Evolutionary conservation across 2,888 invertebrate genomes (phyloP).

Genomic region (Drosophila meridionalis): DNA sequence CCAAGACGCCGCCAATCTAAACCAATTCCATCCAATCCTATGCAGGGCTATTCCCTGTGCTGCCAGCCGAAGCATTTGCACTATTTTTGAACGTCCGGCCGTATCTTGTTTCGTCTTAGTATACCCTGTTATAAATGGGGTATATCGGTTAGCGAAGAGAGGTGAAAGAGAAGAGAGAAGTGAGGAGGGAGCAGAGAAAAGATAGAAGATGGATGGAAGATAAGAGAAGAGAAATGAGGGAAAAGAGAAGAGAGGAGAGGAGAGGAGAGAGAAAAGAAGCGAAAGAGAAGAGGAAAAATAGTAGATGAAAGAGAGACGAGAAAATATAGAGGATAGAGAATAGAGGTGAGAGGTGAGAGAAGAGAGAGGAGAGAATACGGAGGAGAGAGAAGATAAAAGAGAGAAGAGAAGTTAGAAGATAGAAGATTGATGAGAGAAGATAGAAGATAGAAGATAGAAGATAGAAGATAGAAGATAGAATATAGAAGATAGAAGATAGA

Average conservation of each 20-base stretch:
- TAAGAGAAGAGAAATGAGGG: no score
- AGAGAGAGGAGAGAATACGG: neutral
- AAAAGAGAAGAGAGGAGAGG: neutral
- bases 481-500: neutral
- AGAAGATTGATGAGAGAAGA: neutral
- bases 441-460: neutral
- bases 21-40: conserved; percentile 31
- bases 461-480: neutral
- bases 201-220: no score
- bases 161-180: neutral
- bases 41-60: conserved; percentile 18
- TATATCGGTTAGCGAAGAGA: neutral
- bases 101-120: conserved; percentile 21
- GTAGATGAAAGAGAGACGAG: neutral
- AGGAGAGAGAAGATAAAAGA: neutral
- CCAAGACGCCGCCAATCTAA: conserved; percentile 56
- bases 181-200: neutral
- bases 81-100: conserved; percentile 67
- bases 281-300: neutral
- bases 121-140: conserved; percentile 26
- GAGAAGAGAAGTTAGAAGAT: neutral
- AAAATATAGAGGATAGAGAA: neutral
- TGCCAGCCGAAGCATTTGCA: conserved; percentile 32
- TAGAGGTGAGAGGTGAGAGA: neutral
- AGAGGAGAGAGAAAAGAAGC: neutral